phyloP scores from a whole-genome alignment of 2,888 invertebrate genomes.

The Clistopyga incitator region DNA sequence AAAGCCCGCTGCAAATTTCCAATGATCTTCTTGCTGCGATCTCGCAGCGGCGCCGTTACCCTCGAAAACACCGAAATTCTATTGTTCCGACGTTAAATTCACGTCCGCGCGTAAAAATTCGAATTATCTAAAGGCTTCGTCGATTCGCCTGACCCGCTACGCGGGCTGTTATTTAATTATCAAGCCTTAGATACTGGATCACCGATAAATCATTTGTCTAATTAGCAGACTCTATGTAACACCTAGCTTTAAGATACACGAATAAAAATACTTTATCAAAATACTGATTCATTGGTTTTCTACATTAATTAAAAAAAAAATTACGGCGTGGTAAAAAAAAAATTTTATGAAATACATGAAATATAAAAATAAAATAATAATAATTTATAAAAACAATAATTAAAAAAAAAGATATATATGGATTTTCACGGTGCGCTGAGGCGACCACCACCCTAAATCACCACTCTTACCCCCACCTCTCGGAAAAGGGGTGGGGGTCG shows the following conservation, averaged over 20 bases:
- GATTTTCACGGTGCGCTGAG: too few species aligned
- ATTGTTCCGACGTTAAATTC: slow-evolving; percentile 27
- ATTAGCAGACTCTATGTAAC: slow-evolving; percentile 50
- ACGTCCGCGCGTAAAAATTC: slow-evolving; percentile 39
- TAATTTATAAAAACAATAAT: too few species aligned
- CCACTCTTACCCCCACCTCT: too few species aligned
- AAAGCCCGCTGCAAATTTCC: slow-evolving; percentile 36
- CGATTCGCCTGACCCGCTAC: slow-evolving; percentile 5
- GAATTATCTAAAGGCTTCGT: slow-evolving; percentile 32
- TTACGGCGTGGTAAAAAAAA: too few species aligned
- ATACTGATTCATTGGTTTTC: neutral
- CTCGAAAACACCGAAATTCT: slow-evolving; percentile 34
- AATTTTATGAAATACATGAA: too few species aligned
- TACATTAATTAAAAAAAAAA: neutral
- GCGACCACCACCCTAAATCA: too few species aligned
- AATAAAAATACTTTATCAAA: slow-evolving; percentile 63
- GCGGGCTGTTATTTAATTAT: slow-evolving; percentile 50
- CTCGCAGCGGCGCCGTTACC: neutral
- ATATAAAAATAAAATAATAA: too few species aligned
- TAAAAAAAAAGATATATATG: too few species aligned
- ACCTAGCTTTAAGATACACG: slow-evolving; percentile 58
- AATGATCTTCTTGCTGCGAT: slow-evolving; percentile 21
- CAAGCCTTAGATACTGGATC: slow-evolving; percentile 18
- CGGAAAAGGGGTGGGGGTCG: too few species aligned
- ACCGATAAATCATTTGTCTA: slow-evolving; percentile 47